These are phyloP conservation scores for Nipponacmea schrenckii DNA, from an alignment of 2,888 invertebrate genomes.

Conservation along the genomic window DNA sequence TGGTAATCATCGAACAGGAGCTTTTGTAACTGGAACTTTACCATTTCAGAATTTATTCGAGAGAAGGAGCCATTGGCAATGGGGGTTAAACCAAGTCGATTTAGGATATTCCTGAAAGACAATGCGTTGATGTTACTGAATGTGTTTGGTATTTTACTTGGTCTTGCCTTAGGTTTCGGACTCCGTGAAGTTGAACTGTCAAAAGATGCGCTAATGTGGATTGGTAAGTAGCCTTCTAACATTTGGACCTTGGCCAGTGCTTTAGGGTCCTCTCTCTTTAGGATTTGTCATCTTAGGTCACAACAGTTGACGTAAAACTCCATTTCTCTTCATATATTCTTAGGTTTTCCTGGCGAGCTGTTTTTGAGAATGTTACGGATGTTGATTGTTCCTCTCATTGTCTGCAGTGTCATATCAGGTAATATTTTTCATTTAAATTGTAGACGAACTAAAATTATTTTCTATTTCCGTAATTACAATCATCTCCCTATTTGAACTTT, in stretches of 20 bases:
- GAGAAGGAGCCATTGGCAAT: too few species aligned
- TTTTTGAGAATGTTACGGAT: constrained; percentile 54
- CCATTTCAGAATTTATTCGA: too few species aligned
- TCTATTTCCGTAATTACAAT: too few species aligned
- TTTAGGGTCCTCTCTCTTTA: too few species aligned
- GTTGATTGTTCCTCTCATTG: constrained; percentile 56
- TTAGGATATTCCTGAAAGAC: constrained; percentile 15
- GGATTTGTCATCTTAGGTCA: too few species aligned
- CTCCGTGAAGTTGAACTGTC: constrained; percentile 33
- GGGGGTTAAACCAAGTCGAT: not conserved
- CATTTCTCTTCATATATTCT: not conserved
- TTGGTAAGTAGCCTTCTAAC: constrained; percentile 33
- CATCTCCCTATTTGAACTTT: too few species aligned
- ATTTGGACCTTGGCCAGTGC: too few species aligned
- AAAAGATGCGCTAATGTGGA: constrained; percentile 35
- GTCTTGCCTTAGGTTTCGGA: constrained; percentile 39
- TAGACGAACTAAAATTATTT: too few species aligned
- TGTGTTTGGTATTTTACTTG: constrained; percentile 33
- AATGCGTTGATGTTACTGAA: constrained; percentile 38
- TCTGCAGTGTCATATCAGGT: constrained; percentile 57
- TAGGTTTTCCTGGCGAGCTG: constrained; percentile 57
- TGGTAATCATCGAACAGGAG: too few species aligned
- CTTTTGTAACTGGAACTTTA: too few species aligned
- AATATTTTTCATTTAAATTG: not conserved
- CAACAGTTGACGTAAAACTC: too few species aligned